A percentile compares a stretch with the other conserved stretches of the same genome.
phyloP scores from a whole-genome alignment of 2,888 invertebrate species.

The Orchestes rusci region DNA sequence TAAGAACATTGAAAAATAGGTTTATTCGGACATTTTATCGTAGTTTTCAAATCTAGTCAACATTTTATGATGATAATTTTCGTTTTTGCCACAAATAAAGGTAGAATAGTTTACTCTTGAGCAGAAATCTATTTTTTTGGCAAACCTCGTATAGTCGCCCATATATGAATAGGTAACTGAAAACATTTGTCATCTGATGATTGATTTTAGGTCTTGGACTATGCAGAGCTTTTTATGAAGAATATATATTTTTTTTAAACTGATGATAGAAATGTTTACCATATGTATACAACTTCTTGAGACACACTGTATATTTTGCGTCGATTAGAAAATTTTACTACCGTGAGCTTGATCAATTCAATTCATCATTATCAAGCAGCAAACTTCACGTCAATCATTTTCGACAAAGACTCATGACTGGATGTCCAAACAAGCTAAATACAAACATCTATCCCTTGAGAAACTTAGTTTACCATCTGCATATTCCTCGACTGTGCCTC shows the following conservation, averaged over 20 bases:
- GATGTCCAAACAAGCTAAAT: slow-evolving; percentile 21
- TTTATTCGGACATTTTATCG: too few species aligned
- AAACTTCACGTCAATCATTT: slow-evolving; percentile 14
- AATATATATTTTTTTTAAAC: not conserved
- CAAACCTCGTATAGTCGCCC: too few species aligned
- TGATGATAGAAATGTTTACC: not conserved
- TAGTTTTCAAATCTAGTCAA: too few species aligned
- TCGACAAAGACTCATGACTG: slow-evolving; percentile 19
- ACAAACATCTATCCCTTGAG: slow-evolving; percentile 15
- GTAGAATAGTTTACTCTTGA: too few species aligned
- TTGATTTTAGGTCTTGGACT: not conserved
- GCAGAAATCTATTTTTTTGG: too few species aligned
- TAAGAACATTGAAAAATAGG: too few species aligned
- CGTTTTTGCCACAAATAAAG: too few species aligned
- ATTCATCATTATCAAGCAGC: not conserved
- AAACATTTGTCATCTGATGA: too few species aligned
- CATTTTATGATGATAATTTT: too few species aligned
- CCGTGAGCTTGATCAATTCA: too few species aligned
- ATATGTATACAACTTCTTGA: slow-evolving; percentile 25
- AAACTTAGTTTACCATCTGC: slow-evolving; percentile 22
- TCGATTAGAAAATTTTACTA: too few species aligned
- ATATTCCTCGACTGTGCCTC: slow-evolving; percentile 17
- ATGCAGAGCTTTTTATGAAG: not conserved
- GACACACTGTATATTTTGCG: slow-evolving; percentile 33
- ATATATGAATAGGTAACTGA: too few species aligned